Base-by-base conservation (phyloP, 2,888 invertebrate genomes). In the Cremastobaeus sp. region DNA sequence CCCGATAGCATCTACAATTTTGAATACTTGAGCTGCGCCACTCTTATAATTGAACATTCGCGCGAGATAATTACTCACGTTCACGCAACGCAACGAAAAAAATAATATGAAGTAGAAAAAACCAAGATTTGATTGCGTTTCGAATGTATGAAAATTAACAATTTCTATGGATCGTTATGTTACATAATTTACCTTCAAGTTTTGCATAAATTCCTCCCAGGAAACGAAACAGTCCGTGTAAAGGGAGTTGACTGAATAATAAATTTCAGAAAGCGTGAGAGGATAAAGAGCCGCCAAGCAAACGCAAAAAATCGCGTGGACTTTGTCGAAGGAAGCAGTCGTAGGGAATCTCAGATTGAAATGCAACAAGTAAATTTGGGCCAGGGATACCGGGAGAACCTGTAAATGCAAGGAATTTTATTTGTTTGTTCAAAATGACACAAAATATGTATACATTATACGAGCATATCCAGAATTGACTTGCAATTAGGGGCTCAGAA, bases 291-390 rank as follows among this genome's bases (percentile, higher is more conserved):
- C 95, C 2, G 98, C 95, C 65, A 98, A 89, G 82, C 97, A 96
- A 0, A 97, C 95, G 80, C 95, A 95, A 8, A 99, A 89, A 64
- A 98, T 95, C 55, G 96, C 93, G 1, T 94, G 92, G 1, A 96
- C 94, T 87, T 95, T 96, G 80, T 97, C 96, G 86, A 96, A 98
- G 0, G 96, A 95, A 43, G 95, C 92, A 0, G 94, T 92, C 0
- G 96, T 97, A 3, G 96, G 96, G 85, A 98, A 99, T 66, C 94
- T 91, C 59, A 97, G 89, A 89, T 97, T 98, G 88, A 98, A 97
- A 88, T 96, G 95, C 32, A 98, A 89, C 72, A 96, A 89, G 87
- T 96, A 98, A 83, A 98, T 95, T 89, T 97, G 96, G 2, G 95
- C 94, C 69, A 96, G 87, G 0, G 95, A 94, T 74, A 96, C 95